Conservation (phyloP, 1,140 invertebrate species). For the Lethrus apterus region DNA sequence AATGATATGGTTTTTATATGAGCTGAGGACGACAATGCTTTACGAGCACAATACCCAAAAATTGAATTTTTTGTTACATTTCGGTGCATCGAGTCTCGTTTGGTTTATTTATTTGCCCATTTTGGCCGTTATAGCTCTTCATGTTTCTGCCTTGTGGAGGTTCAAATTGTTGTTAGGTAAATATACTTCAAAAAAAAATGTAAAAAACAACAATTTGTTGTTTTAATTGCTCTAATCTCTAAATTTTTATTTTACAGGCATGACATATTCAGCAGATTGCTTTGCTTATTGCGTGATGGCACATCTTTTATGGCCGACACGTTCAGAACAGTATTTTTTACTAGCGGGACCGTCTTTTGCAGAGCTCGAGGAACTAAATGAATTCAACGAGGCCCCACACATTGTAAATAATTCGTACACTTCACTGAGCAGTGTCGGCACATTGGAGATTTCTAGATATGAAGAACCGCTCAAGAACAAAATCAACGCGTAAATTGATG, state of each 20-base stretch:
- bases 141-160: constrained; percentile 90
- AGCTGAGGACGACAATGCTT: constrained; percentile 86
- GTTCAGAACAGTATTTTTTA: constrained; percentile 84
- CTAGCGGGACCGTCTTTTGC: constrained; percentile 55
- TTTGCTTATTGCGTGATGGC: constrained; percentile 91
- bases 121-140: constrained; percentile 85
- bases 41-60: constrained; percentile 88
- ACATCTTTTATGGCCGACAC: constrained; percentile 86
- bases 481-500: constrained; percentile 26
- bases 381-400: constrained; percentile 89
- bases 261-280: constrained; percentile 90
- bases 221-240: neutral
- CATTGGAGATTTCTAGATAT: constrained; percentile 34
- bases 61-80: constrained; percentile 88
- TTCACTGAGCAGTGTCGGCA: constrained; percentile 33
- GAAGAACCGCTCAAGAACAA: constrained; percentile 36
- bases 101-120: constrained; percentile 98
- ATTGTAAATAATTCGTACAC: constrained; percentile 58
- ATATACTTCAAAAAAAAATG: constrained; percentile 32
- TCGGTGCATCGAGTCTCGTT: constrained; percentile 92
- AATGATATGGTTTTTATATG: constrained; percentile 92
- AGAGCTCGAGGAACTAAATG: constrained; percentile 78
- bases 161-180: constrained; percentile 89
- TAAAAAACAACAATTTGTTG: neutral
- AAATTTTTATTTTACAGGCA: constrained; percentile 60